Evolutionary conservation across 2,888 invertebrate species (phyloP).

Genomic region (Sepiola atlantica): DNA sequence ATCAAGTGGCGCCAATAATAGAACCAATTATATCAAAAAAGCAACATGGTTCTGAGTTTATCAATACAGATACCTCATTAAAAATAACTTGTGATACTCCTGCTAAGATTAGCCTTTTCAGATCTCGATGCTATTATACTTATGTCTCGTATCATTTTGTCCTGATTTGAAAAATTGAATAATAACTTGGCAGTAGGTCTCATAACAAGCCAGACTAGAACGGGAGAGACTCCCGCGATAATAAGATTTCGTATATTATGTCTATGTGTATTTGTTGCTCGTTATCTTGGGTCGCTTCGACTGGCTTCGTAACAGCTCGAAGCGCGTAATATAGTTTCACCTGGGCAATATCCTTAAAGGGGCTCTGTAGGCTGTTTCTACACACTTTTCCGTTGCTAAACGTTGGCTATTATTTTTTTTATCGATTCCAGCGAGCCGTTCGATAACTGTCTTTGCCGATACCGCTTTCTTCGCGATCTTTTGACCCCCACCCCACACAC

Average conservation of each 20-base stretch:
- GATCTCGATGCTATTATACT: not conserved
- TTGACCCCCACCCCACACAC: no score
- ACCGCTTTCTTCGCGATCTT: not conserved
- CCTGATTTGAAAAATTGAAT: not conserved
- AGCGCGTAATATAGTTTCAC: not conserved
- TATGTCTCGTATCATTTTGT: not conserved
- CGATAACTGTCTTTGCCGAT: not conserved
- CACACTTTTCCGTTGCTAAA: not conserved
- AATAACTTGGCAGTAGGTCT: not conserved
- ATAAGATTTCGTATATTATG: not conserved
- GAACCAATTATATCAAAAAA: not conserved
- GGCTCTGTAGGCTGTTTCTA: not conserved
- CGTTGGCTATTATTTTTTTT: not conserved
- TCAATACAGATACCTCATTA: not conserved
- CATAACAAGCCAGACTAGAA: not conserved
- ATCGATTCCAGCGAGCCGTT: not conserved
- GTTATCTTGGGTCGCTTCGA: not conserved
- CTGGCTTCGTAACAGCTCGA: not conserved
- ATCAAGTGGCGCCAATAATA: no score
- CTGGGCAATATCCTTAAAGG: not conserved
- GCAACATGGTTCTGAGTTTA: not conserved
- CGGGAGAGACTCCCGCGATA: not conserved
- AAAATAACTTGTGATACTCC: not conserved
- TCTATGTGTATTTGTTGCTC: not conserved
- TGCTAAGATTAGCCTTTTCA: not conserved